Evolutionary conservation across 1,140 invertebrate species (phyloP).

Genomic region (Ganaspis sp.): DNA sequence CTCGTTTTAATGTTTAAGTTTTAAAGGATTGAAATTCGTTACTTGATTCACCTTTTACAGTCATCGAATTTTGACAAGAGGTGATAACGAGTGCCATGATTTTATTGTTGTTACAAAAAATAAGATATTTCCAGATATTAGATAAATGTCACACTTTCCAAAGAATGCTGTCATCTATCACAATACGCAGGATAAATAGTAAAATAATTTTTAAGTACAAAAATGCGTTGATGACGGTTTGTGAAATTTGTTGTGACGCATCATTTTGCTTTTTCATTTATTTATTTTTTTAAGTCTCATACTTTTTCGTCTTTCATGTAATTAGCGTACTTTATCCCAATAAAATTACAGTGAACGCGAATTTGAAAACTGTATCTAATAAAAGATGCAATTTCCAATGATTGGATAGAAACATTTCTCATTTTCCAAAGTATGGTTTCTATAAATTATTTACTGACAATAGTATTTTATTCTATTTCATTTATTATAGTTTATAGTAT

Average conservation of each 20-base stretch:
- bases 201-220: slow-evolving; percentile 19
- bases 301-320: background rate
- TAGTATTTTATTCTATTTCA: background rate
- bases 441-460: background rate
- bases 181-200: slow-evolving; percentile 19
- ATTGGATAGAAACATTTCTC: background rate
- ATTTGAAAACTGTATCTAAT: background rate
- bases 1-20: slow-evolving; percentile 89
- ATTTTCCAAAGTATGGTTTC: background rate
- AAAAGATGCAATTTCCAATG: background rate
- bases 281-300: background rate
- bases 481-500: background rate
- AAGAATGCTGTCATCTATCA: background rate
- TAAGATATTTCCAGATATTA: background rate
- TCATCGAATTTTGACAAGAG: background rate
- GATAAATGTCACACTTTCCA: background rate
- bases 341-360: background rate
- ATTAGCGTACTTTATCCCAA: background rate
- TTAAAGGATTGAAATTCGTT: background rate
- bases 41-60: background rate
- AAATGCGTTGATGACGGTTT: background rate
- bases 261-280: background rate
- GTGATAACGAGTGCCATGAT: background rate
- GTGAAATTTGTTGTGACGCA: background rate
- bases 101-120: background rate